Evolutionary conservation across 2,888 invertebrate genomes (phyloP), one percentile per base, ranked within the genome.

Genomic region (Lasius fuliginosus): DNA sequence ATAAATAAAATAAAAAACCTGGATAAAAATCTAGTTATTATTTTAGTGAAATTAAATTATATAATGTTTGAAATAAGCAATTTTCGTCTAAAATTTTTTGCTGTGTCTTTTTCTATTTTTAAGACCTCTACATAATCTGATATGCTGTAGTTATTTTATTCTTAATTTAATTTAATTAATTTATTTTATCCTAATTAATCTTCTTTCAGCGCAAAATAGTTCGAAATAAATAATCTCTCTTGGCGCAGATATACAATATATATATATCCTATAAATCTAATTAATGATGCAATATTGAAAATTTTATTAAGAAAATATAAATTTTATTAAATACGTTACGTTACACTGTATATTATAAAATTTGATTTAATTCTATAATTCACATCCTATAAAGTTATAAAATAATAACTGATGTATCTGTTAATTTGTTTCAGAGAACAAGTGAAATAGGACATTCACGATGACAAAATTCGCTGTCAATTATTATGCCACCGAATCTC

Each of bases 211-310:
- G 15, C 2, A 1, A 42, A 11, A 27, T 40, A 3, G 8, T 69
- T 33, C 18, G 3, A 58, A 42, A 42, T 27, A 30, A 60, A 42
- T 42, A n/a, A 23, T 23, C 18, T 15, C 53, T 33, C 33, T n/a
- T 56, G 33, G 6, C 2, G n/a, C 8, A 46, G n/a, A 23, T 23
- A 23, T 23, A 9, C n/a, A n/a, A n/a, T 42, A 18, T 5, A 18
- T 69, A 73, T 58, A 42, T n/a, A 49, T 74, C 1, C n/a, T 71
- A 58, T 42, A 42, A 40, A 33, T 60, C 2, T 74, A 74, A 42
- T 60, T 74, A 74, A 60, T 3, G 12, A 40, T n/a, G 3, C 15
- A 27, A 8, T 73, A 56, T 3, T 74, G 8, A 60, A 74, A 42
- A 30, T 42, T 6, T 42, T 30, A 74, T 42, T 60, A 60, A 0